Evolutionary conservation across 2,113 vertebrate genomes (phyloP).

Genomic region (Heterotis niloticus): DNA sequence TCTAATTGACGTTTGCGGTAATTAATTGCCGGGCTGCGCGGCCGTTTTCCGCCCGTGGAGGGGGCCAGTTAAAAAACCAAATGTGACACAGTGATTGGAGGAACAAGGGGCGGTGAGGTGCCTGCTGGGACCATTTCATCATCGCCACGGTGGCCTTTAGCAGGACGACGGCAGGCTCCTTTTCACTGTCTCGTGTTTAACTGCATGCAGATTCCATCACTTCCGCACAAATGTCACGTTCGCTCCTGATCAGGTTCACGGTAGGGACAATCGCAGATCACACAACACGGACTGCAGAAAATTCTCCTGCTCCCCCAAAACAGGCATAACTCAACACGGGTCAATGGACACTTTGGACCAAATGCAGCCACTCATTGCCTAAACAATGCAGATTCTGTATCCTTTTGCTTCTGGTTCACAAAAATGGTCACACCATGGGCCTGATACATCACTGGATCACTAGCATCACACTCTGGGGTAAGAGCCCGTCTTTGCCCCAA

Average conservation of each 20-base stretch:
- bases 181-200: slow-evolving; percentile 77
- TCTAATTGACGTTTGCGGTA: slow-evolving; percentile 79
- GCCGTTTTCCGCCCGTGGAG: slow-evolving; percentile 52
- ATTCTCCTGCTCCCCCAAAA: slow-evolving; percentile 71
- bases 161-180: slow-evolving; percentile 60
- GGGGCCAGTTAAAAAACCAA: slow-evolving; percentile 68
- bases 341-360: too few relatives aligned
- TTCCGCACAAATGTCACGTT: slow-evolving; percentile 88
- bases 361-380: too few relatives aligned
- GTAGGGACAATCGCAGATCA: slow-evolving; percentile 73
- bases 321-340: slow-evolving; percentile 41
- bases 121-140: slow-evolving; percentile 73
- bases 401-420: too few relatives aligned
- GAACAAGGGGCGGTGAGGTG: slow-evolving; percentile 56
- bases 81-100: slow-evolving; percentile 71
- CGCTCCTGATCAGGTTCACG: slow-evolving; percentile 86
- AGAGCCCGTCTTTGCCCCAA: too few relatives aligned
- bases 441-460: too few relatives aligned
- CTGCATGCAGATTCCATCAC: slow-evolving; percentile 90
- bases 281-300: slow-evolving; percentile 78
- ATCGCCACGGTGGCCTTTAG: slow-evolving; percentile 15
- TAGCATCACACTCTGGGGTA: too few relatives aligned
- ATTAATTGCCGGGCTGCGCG: slow-evolving; percentile 76
- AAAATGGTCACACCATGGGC: too few relatives aligned
- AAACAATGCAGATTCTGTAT: too few relatives aligned